Conservation (phyloP, 2,113 vertebrate genomes). For the Symphodus melops region DNA sequence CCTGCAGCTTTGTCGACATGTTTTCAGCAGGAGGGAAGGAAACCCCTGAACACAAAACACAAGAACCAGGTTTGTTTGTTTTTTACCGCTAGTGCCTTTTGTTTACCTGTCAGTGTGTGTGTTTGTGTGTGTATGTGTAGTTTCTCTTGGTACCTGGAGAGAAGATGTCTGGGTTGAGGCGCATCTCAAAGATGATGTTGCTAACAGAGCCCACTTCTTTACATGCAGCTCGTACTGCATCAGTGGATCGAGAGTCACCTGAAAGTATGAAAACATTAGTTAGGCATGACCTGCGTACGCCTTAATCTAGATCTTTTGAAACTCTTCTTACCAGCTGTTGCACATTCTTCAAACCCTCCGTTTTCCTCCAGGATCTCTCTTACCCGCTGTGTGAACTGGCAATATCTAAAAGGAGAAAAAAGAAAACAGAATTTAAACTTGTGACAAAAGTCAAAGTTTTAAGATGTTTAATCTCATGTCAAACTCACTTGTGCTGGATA, state of each 20-base stretch:
- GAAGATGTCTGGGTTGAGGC: constrained; percentile 83
- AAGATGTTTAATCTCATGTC: not conserved
- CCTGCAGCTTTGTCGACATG: constrained; percentile 72
- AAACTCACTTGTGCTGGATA: constrained; percentile 84
- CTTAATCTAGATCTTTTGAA: not conserved
- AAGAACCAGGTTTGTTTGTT: not conserved
- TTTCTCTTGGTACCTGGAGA: constrained; percentile 76
- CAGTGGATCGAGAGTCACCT: constrained; percentile 75
- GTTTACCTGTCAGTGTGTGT: no score
- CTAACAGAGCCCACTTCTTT: constrained; percentile 84
- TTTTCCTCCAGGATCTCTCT: constrained; percentile 76
- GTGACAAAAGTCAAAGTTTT: not conserved
- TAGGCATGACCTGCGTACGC: not conserved
- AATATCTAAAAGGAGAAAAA: constrained; percentile 69
- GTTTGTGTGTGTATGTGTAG: not conserved
- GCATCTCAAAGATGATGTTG: constrained; percentile 87
- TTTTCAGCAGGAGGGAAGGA: constrained; percentile 77
- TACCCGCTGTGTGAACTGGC: constrained; percentile 78
- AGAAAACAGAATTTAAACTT: not conserved
- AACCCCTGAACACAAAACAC: constrained; percentile 73
- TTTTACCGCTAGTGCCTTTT: no score
- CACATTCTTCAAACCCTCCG: constrained; percentile 80
- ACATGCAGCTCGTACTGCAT: constrained; percentile 81
- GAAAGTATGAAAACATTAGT: constrained; percentile 7
- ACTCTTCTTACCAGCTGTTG: constrained; percentile 68